Conservation (phyloP, 2,113 vertebrate species). For the Balaeniceps rex region DNA sequence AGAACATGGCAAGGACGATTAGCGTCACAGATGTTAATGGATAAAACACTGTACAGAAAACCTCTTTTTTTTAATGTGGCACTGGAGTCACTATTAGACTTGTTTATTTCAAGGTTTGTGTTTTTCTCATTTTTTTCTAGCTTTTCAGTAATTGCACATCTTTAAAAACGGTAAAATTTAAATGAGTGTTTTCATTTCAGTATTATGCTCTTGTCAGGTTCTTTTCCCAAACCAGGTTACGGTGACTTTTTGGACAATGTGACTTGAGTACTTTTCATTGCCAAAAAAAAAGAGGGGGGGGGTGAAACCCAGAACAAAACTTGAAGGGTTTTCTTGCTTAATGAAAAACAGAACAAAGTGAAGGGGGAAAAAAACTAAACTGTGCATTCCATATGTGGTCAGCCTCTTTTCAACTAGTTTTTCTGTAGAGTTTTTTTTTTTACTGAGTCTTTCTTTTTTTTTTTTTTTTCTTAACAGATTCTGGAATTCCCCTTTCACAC, state of each 20-base stretch:
- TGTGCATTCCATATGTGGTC: neutral
- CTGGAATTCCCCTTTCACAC: neutral
- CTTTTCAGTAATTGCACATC: neutral
- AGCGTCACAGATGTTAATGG: neutral
- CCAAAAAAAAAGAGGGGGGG: neutral
- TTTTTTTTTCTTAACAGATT: neutral
- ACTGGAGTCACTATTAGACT: neutral
- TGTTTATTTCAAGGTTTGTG: neutral
- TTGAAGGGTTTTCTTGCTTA: neutral
- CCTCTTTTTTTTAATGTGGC: neutral
- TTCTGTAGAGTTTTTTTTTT: neutral
- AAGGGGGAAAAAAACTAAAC: neutral
- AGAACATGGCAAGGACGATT: neutral
- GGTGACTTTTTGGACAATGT: neutral
- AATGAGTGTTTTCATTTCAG: neutral
- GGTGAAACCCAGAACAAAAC: neutral
- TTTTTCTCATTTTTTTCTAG: neutral
- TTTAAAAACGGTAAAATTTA: neutral
- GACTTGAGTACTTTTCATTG: neutral
- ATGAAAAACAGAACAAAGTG: neutral
- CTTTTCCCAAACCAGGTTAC: neutral
- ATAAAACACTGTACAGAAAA: neutral
- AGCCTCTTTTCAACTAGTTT: neutral
- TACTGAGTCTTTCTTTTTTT: neutral
- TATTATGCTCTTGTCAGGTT: accelerated